Base-by-base conservation (phyloP, 2,113 vertebrate species). In the Lonchura striata region DNA sequence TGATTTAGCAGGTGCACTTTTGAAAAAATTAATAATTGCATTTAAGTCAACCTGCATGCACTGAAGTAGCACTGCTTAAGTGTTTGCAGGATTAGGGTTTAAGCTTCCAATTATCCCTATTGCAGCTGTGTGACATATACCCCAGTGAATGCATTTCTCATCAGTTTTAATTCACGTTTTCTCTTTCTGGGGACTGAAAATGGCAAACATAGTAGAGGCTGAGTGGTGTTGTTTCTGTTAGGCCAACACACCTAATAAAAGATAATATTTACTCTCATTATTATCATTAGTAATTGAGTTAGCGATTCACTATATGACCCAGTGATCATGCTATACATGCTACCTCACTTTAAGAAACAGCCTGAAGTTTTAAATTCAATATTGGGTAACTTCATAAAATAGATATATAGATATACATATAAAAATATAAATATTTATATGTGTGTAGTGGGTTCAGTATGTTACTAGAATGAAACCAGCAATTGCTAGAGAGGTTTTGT, bases 1-100 rank as follows among this genome's bases (percentile, higher is more conserved):
- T 22, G 44, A 47, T 80, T 92, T 64, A 85, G 78, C 59, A 90
- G 90, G 70, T 61, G 70, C 56, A 80, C 78, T 72, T 92, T 85
- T 23, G 37, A 86, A 91, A 95, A 93, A 92, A 76, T 20, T 30
- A 80, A 44, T 93, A 97, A 95, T 88, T 92, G 87, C 63, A 70
- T 91, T 95, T 85, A 57, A 91, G 75, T 80, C 90, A 96, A 94
- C 91, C 85, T 95, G 71, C 89, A 80, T 80, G 63, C 54, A 54
- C 84, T 95, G 75, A 95, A 93, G 95, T 94, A 95, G 89, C 84
- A 95, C 46, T 0, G 35, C 66, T 86, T 75, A 97, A 95, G 75
- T 91, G 89, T 87, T 93, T 87, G 84, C 84, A 91, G 95, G 87
- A 91, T 95, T 95, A 92, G 63, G 47, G 66, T 56, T 95, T 92